Base-by-base conservation (phyloP, 2,888 invertebrate genomes). In the Microplitis deprimator region DNA sequence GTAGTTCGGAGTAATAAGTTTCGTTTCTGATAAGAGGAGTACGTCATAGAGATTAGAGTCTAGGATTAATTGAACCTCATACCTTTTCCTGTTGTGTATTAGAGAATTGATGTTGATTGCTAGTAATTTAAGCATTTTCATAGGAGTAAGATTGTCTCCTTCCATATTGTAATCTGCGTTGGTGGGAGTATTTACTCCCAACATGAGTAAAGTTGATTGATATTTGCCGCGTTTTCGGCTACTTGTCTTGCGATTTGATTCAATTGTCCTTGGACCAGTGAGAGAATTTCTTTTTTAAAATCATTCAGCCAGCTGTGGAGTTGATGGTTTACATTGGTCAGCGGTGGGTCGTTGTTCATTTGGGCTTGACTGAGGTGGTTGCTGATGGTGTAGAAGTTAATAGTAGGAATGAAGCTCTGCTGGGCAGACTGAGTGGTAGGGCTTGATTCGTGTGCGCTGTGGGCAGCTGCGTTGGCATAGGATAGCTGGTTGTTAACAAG, bases 1-100 rank as follows among this genome's bases (percentile, higher is more conserved):
- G 41, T 81, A 80, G 1, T 16, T 16, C n/a, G 20, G 41, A 8
- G 8, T 17, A n/a, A n/a, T 74, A 0, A 74, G 29, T 20, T 73
- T 73, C 1, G 65, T 73, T n/a, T 65, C 65, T 0, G 39, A 41
- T 0, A 73, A 17, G 0, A 41, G 20, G 0, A 13, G n/a, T 0
- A 73, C 20, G 5, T 73, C 73, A 5, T 6, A 40, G 29, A 0
- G 17, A 7, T 6, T 6, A 6, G 8, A 20, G 1, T 70, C 20
- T 1, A 29, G 20, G 0, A 29, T 10, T 59, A 4, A 20, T 29
- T 1, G 6, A 1, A 41, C 1, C 2, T 41, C 16, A 41, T 2
- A 6, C 65, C 41, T 16, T n/a, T 40, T 61, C n/a, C 6, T 61
- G 6, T 8, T 73, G 6, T n/a, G 38, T 17, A 3, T 41, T 1